These are phyloP conservation scores for Colletes collaris DNA, from an alignment of 2,888 invertebrate genomes.

Conservation along the genomic window DNA sequence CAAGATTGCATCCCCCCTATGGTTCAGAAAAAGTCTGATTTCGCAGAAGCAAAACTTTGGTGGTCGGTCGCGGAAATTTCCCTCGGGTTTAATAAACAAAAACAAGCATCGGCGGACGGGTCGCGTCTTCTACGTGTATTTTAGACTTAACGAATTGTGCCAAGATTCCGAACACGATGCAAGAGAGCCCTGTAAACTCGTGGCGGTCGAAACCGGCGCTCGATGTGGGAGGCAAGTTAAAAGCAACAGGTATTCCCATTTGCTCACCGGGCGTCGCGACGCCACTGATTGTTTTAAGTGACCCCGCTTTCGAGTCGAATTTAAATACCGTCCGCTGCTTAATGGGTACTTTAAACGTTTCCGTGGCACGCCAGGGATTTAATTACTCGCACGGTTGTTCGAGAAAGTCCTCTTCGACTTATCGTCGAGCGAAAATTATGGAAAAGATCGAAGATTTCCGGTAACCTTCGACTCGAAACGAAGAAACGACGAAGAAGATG, in stretches of 20 bases:
- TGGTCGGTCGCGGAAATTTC: conserved; percentile 34
- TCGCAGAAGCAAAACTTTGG: too few species aligned
- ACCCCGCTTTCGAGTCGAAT: conserved; percentile 4
- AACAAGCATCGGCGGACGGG: conserved; percentile 36
- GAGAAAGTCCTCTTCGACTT: too few species aligned
- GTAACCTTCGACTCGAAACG: too few species aligned
- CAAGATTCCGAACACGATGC: conserved; percentile 52
- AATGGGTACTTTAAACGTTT: background rate
- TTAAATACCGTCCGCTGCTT: conserved; percentile 4
- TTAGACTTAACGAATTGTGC: conserved; percentile 58
- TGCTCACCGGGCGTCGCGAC: conserved; percentile 36
- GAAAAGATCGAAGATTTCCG: too few species aligned
- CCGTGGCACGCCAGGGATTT: background rate
- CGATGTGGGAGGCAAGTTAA: conserved; percentile 33
- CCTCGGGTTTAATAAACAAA: conserved; percentile 55
- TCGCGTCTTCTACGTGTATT: conserved; percentile 48
- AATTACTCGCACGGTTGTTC: too few species aligned
- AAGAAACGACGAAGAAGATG: background rate
- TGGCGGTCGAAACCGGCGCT: conserved; percentile 32
- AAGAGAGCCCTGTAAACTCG: conserved; percentile 28
- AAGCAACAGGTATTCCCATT: conserved; percentile 65
- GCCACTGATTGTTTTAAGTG: conserved; percentile 45
- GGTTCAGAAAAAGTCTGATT: too few species aligned
- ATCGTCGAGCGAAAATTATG: too few species aligned
- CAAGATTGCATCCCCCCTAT: too few species aligned